A percentile compares a stretch with the other conserved stretches of the same genome.
Evolutionary conservation across 2,113 vertebrate genomes (phyloP).

Genomic region (Odobenus rosmarus): DNA sequence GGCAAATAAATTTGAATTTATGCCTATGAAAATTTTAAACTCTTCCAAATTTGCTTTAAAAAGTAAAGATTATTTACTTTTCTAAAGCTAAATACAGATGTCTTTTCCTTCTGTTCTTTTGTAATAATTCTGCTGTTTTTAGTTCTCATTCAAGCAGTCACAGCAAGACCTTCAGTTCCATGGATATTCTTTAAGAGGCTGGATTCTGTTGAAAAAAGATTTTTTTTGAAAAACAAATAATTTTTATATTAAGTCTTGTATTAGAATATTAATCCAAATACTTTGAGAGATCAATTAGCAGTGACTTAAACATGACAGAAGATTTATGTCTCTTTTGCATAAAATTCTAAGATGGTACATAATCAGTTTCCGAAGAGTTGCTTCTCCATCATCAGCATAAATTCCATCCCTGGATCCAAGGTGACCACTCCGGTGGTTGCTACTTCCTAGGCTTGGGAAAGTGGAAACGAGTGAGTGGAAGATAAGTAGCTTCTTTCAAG

Average conservation of each 20-base stretch:
- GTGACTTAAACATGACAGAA: background rate
- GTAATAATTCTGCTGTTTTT: background rate
- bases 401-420: background rate
- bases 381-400: background rate
- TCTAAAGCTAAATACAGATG: constrained; percentile 39
- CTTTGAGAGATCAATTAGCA: constrained; percentile 26
- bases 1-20: constrained; percentile 18
- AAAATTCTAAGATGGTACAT: background rate
- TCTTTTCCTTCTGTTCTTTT: constrained; percentile 3
- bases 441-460: background rate
- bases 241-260: background rate
- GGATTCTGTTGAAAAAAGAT: background rate
- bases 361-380: background rate
- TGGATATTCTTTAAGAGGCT: background rate
- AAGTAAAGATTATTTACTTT: background rate
- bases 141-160: background rate
- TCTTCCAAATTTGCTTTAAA: background rate
- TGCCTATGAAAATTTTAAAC: background rate
- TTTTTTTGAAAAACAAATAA: background rate
- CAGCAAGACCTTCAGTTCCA: background rate
- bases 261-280: background rate
- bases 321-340: background rate
- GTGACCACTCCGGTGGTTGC: background rate
- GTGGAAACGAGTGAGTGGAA: background rate
- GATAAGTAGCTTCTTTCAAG: background rate